A percentile compares a stretch with the other conserved stretches of the same genome.
Evolutionary conservation across 2,113 vertebrate genomes (phyloP).

Genomic region (Myodes glareolus): DNA sequence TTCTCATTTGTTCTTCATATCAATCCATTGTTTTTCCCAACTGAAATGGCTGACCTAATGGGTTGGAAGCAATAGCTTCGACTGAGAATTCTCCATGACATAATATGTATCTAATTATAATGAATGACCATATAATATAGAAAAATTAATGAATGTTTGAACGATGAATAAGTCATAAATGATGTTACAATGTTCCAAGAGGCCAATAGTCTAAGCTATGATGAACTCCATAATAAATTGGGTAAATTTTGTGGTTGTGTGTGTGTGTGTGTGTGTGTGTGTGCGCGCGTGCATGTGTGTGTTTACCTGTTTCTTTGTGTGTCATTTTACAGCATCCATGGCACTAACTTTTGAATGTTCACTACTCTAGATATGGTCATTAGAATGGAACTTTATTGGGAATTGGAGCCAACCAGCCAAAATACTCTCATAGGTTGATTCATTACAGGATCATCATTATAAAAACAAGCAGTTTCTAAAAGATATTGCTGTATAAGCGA

Average conservation of each 20-base stretch:
- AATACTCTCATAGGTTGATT: not conserved
- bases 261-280: not conserved
- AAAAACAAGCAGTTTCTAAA: not conserved
- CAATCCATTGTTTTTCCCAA: not conserved
- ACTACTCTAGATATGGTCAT: not conserved
- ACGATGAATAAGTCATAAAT: not conserved
- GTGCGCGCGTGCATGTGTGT: not conserved
- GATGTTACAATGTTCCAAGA: not conserved
- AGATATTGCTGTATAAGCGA: not conserved
- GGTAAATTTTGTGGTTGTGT: not conserved
- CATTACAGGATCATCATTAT: not conserved
- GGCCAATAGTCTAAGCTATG: not conserved
- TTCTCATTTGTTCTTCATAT: not conserved
- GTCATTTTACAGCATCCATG: not conserved
- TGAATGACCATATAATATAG: not conserved
- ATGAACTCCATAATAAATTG: not conserved
- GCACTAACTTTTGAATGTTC: accelerated
- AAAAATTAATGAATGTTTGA: not conserved
- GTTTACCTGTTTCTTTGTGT: not conserved
- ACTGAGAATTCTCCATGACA: not conserved
- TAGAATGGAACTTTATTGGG: not conserved
- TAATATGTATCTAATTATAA: not conserved
- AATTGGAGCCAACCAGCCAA: not conserved
- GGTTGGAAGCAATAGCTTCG: not conserved
- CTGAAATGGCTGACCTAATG: not conserved